Conservation (phyloP, 2,113 vertebrate species). For the Charadrius vociferus region DNA sequence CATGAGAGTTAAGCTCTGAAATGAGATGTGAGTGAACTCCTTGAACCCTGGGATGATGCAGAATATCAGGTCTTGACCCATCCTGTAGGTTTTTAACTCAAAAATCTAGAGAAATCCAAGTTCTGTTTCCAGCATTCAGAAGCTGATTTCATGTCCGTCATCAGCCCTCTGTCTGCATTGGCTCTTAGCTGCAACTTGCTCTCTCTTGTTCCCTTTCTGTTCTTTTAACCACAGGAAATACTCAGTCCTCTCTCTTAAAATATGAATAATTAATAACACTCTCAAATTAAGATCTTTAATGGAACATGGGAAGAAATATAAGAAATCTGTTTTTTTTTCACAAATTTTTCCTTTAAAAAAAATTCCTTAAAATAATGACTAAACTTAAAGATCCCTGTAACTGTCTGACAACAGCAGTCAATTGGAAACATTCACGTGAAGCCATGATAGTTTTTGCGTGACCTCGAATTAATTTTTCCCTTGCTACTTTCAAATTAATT, state of each 20-base stretch:
- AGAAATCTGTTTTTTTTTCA: not conserved
- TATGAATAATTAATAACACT: not conserved
- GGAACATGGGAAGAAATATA: not conserved
- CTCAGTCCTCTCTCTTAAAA: not conserved
- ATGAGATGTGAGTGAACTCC: not conserved
- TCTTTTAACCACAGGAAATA: not conserved
- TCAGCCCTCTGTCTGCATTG: not conserved
- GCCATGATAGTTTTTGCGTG: not conserved
- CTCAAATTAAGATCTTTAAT: not conserved
- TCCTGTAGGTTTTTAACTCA: not conserved
- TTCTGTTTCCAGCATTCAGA: not conserved
- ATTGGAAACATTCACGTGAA: not conserved
- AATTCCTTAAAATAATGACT: not conserved
- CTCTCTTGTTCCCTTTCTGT: not conserved
- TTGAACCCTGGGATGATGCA: not conserved
- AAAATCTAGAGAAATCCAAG: not conserved
- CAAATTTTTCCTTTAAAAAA: not conserved
- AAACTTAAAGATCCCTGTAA: not conserved
- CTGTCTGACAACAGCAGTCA: not conserved
- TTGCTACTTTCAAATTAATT: constrained; percentile 15
- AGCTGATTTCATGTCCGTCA: not conserved
- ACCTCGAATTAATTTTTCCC: constrained; percentile 15
- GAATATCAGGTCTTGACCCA: not conserved
- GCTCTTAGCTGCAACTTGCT: not conserved
- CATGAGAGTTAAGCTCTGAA: not conserved